These are phyloP conservation scores for Pogonomyrmex barbatus DNA, from an alignment of 1,140 invertebrate genomes.

Conservation along the genomic window DNA sequence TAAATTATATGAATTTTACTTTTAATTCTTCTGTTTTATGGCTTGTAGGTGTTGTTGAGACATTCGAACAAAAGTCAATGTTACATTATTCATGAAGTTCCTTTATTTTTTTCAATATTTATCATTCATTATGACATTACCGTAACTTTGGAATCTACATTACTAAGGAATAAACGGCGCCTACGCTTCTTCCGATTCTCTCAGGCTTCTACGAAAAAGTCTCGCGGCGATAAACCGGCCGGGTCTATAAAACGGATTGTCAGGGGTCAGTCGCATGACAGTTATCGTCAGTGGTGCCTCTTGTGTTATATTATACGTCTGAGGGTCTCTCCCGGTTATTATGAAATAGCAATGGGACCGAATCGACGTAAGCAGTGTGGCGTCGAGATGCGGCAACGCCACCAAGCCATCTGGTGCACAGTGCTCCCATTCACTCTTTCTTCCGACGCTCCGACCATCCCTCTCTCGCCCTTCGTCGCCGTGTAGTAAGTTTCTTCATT, in stretches of 20 bases:
- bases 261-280: constrained; percentile 51
- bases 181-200: constrained; percentile 32
- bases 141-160: constrained; percentile 9
- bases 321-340: constrained; percentile 68
- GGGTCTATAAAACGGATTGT: constrained; percentile 50
- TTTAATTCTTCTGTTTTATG: neutral
- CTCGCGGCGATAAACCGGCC: constrained; percentile 62
- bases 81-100: neutral
- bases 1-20: neutral
- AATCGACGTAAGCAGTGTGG: constrained; percentile 7
- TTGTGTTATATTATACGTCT: constrained; percentile 1
- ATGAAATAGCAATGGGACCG: constrained; percentile 67
- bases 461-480: constrained; percentile 8
- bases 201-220: constrained; percentile 41
- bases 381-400: constrained; percentile 39
- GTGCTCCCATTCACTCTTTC: constrained; percentile 77
- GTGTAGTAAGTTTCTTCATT: constrained; percentile 63
- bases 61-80: neutral
- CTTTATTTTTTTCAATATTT: neutral
- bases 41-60: neutral
- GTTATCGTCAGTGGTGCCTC: constrained; percentile 23
- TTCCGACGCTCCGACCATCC: constrained; percentile 42
- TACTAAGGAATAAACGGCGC: constrained; percentile 16
- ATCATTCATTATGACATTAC: neutral
- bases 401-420: constrained; percentile 75